Base-by-base conservation (phyloP, 2,113 vertebrate species). In the Syngnathus scovelli region DNA sequence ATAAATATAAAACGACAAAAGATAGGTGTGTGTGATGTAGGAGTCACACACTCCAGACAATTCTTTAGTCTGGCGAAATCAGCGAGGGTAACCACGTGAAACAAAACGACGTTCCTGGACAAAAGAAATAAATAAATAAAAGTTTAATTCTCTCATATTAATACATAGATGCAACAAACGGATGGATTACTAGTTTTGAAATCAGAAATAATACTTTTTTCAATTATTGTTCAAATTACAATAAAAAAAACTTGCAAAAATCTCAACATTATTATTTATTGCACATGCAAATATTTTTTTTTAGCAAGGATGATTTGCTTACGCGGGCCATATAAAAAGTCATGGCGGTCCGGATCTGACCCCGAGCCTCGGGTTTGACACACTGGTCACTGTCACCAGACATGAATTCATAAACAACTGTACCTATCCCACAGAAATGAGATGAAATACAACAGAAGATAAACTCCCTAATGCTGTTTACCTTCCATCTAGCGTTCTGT, bases 11-110 rank as follows among this genome's bases (percentile, higher is more conserved):
- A 61, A 21, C 11, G 38, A 27, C 41, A 23, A 16, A 62, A 62
- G 41, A 44, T 41, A 27, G 49, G 43, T 49, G 1, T 15, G 16
- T 11, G 21, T n/a, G 5, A 18, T 60, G 27, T 33, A 33, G 27
- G 27, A 33, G 27, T 33, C 7, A 71, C 75, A 69, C 43, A 43
- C 23, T 44, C 43, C 36, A 61, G 71, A 63, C 27, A 51, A 41
- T 41, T 62, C 55, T 64, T 49, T 11, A 38, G 23, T 19, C 48
- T 72, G 58, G 2, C 39, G 9, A 58, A 66, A 16, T 37, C 39
- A 63, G 39, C 27, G 44, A 38, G 16, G 13, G 39, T 19, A 63
- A 46, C 41, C 68, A 19, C 2, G 55, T 2, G 27, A 15, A 58
- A 27, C 55, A 6, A 58, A 58, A 33, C 36, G 27, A 36, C 16